Conservation (phyloP, 2,797 vertebrate genomes). For the Ispidina picta region DNA sequence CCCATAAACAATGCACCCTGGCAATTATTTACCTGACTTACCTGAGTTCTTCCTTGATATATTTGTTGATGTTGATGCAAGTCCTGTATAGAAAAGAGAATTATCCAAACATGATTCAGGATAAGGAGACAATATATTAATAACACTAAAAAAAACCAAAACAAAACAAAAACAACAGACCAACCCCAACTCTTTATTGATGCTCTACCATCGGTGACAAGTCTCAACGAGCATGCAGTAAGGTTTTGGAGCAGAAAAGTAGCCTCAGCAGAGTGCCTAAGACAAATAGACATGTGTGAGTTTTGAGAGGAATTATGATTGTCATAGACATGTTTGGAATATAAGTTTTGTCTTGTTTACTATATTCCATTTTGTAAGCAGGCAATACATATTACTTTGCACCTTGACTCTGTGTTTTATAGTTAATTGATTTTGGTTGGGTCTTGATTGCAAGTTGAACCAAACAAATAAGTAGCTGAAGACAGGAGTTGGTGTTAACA, state of each 20-base stretch:
- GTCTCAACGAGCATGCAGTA: not conserved
- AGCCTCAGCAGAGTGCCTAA: not conserved
- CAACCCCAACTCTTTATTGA: not conserved
- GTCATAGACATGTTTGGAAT: not conserved
- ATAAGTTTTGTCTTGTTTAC: not conserved
- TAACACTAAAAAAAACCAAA: not conserved
- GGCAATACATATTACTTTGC: not conserved
- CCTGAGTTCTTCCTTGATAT: not conserved
- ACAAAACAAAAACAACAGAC: too few species aligned
- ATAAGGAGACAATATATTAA: not conserved
- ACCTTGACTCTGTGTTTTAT: not conserved
- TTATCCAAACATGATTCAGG: not conserved
- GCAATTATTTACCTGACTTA: not conserved
- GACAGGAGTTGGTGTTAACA: not conserved
- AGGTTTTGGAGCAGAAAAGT: not conserved
- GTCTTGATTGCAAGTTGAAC: not conserved
- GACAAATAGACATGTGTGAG: fast-evolving
- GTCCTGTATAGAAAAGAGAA: not conserved
- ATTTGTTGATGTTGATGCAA: not conserved
- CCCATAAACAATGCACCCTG: not conserved
- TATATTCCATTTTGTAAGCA: not conserved
- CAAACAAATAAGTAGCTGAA: not conserved
- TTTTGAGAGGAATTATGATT: not conserved
- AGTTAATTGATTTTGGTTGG: not conserved
- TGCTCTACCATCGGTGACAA: not conserved